phyloP scores from a whole-genome alignment of 2,888 invertebrate species.

The Pocota personata region DNA sequence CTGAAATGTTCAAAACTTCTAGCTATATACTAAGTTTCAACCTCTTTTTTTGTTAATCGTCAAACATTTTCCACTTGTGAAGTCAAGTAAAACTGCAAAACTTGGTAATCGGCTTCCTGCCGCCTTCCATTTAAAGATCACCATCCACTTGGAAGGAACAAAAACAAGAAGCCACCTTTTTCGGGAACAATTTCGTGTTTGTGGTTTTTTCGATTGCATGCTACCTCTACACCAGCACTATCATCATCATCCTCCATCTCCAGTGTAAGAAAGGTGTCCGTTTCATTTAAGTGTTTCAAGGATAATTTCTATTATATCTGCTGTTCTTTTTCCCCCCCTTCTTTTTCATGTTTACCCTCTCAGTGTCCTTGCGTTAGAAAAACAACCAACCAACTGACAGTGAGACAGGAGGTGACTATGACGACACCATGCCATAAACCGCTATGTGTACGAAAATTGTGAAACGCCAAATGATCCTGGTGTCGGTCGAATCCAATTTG shows the following conservation, averaged over 20 bases:
- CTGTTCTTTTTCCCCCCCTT: conserved; percentile 2
- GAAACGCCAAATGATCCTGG: conserved; percentile 73
- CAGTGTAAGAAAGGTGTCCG: conserved; percentile 70
- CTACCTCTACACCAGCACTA: conserved; percentile 35
- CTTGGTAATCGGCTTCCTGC: background rate
- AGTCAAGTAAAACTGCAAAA: conserved; percentile 24
- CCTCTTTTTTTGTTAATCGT: background rate
- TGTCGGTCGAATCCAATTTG: conserved; percentile 74
- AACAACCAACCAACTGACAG: conserved; percentile 47
- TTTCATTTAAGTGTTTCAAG: conserved; percentile 72
- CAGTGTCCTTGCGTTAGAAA: conserved; percentile 56
- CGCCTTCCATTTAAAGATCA: background rate
- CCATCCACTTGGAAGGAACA: background rate
- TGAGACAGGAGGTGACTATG: conserved; percentile 50
- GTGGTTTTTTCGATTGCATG: conserved; percentile 67
- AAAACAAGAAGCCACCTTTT: conserved; percentile 52
- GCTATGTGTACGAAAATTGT: conserved; percentile 72
- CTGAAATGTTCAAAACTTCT: no score
- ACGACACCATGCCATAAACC: conserved; percentile 63
- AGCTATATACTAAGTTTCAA: no score
- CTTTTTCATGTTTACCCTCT: conserved; percentile 33
- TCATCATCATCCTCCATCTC: conserved; percentile 45
- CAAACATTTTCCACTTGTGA: background rate
- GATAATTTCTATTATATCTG: conserved; percentile 68
- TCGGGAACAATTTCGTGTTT: conserved; percentile 59